These are phyloP conservation scores for Bolinopsis microptera DNA, from an alignment of 37 sponge, comb jelly and placozoan species.

Conservation along the genomic window DNA sequence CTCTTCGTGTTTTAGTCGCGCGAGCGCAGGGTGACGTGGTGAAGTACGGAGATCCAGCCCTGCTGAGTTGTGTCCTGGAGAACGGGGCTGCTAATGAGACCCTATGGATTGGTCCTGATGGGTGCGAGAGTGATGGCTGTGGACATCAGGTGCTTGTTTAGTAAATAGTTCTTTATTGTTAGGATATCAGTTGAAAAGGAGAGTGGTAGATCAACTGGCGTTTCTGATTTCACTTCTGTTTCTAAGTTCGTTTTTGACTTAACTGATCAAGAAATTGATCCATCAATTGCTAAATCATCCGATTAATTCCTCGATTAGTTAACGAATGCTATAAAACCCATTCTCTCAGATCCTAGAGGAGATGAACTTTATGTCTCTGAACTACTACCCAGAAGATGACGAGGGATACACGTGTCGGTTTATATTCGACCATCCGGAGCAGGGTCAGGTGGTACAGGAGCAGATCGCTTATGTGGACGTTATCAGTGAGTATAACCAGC, in stretches of 20 bases:
- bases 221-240: too few relatives aligned
- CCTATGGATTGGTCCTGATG: constrained; percentile 49
- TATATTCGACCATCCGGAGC: background rate
- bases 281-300: too few relatives aligned
- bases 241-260: too few relatives aligned
- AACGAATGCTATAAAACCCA: too few relatives aligned
- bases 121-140: background rate
- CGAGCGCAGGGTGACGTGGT: background rate
- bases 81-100: background rate
- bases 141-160: background rate
- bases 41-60: constrained; percentile 28
- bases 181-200: too few relatives aligned
- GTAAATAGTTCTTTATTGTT: too few relatives aligned
- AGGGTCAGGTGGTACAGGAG: constrained; percentile 12
- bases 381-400: constrained; percentile 28
- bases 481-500: constrained; percentile 48
- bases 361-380: constrained; percentile 5
- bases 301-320: too few relatives aligned
- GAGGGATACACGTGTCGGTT: constrained; percentile 38
- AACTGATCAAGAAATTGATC: too few relatives aligned
- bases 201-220: too few relatives aligned
- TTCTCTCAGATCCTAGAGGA: constrained; percentile 22
- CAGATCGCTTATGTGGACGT: constrained; percentile 11
- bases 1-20: too few relatives aligned
- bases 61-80: constrained; percentile 32